Conservation (phyloP, 2,888 invertebrate species). For the Drosophila kambysellisi region DNA sequence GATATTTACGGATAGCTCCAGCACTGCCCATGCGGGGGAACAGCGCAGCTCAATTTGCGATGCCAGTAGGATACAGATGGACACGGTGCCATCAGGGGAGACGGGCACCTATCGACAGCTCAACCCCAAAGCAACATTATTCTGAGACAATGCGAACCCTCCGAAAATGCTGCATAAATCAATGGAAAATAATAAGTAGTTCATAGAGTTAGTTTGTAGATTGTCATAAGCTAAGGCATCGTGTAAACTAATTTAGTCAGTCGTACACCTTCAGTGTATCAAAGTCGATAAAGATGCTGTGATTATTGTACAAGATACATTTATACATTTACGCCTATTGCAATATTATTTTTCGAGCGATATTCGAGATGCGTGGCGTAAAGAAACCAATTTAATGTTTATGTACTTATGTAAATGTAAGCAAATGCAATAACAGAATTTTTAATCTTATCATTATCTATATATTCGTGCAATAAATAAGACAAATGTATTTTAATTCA, state of each 20-base stretch:
- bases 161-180: constrained; percentile 38
- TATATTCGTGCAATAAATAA: constrained; percentile 55
- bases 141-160: constrained; percentile 54
- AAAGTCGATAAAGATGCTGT: constrained; percentile 82
- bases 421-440: constrained; percentile 49
- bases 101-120: constrained; percentile 77
- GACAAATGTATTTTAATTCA: constrained; percentile 47
- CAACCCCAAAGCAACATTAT: constrained; percentile 55
- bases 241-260: constrained; percentile 52
- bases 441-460: constrained; percentile 28
- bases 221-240: constrained; percentile 61
- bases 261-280: constrained; percentile 44
- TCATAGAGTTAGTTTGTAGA: constrained; percentile 49
- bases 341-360: constrained; percentile 50
- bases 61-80: constrained; percentile 57
- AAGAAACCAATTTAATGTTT: constrained; percentile 59
- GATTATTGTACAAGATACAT: constrained; percentile 72
- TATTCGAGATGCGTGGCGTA: constrained; percentile 45
- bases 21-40: constrained; percentile 21
- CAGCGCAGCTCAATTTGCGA: constrained; percentile 60
- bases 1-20: constrained; percentile 61
- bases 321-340: constrained; percentile 38
- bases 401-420: constrained; percentile 68
- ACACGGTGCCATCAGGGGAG: constrained; percentile 68
- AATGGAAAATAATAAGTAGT: constrained; percentile 36